phyloP scores from a whole-genome alignment of 2,797 vertebrate species.

The Oreochromis grahami region DNA sequence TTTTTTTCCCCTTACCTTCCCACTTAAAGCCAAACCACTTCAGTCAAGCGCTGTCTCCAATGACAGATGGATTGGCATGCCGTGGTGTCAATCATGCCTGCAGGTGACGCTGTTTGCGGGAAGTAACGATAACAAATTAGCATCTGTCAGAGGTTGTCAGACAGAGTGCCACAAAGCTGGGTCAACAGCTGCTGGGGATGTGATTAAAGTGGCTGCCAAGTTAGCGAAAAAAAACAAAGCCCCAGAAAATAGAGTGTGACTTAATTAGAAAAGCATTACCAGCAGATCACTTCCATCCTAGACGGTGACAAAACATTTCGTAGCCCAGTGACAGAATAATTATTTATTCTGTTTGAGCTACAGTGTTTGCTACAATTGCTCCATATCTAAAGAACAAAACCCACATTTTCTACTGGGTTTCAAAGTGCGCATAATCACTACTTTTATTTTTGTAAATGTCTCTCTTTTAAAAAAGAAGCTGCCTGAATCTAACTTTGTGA shows the following conservation, averaged over 20 bases:
- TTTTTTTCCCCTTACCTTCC: background rate
- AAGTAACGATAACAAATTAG: conserved; percentile 50
- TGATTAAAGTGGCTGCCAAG: conserved; percentile 58
- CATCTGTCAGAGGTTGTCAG: conserved; percentile 62
- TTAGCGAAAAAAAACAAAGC: conserved; percentile 19
- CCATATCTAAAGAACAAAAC: background rate
- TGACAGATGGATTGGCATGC: conserved; percentile 32
- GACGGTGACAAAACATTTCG: conserved; percentile 19
- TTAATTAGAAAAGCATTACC: conserved; percentile 51
- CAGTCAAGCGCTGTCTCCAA: background rate
- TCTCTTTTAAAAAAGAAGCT: background rate
- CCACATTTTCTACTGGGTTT: background rate
- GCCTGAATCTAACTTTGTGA: background rate
- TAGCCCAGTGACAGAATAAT: background rate
- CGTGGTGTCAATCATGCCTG: conserved; percentile 39
- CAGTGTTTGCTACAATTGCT: background rate
- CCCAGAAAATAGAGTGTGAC: conserved; percentile 20
- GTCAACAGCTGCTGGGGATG: conserved; percentile 57
- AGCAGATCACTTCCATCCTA: conserved; percentile 9
- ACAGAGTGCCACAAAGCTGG: conserved; percentile 15
- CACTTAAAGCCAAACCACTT: background rate
- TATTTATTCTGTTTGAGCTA: background rate
- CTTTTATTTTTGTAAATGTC: background rate
- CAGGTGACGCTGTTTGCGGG: conserved; percentile 38
- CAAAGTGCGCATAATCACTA: background rate